Conservation (phyloP, 2,113 vertebrate genomes). For the Corydoras sp. region DNA sequence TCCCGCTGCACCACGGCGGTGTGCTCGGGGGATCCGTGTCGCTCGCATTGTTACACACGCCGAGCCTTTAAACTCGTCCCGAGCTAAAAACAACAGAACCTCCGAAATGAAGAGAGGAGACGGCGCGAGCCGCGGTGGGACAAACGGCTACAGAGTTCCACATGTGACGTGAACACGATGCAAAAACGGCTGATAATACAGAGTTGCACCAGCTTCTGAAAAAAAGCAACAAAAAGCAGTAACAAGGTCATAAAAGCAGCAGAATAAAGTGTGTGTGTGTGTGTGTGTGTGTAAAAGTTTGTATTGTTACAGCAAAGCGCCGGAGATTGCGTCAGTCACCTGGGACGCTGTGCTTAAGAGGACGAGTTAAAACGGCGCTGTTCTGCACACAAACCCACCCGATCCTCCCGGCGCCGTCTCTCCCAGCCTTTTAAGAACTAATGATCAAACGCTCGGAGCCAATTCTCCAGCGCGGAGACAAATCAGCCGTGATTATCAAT, state of each 20-base stretch:
- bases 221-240: constrained; percentile 23
- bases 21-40: constrained; percentile 60
- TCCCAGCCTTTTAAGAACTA: constrained; percentile 66
- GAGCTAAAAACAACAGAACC: too few relatives aligned
- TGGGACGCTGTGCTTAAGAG: constrained; percentile 67
- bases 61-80: not conserved
- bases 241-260: not conserved
- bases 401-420: constrained; percentile 64
- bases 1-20: constrained; percentile 58
- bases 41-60: not conserved
- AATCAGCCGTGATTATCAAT: constrained; percentile 62
- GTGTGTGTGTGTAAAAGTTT: not conserved
- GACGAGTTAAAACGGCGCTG: constrained; percentile 64
- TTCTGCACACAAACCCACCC: constrained; percentile 44
- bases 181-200: too few relatives aligned
- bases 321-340: constrained; percentile 72
- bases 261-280: not conserved
- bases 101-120: too few relatives aligned
- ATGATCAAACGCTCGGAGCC: constrained; percentile 66
- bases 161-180: too few relatives aligned
- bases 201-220: too few relatives aligned
- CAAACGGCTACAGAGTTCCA: too few relatives aligned
- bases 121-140: too few relatives aligned
- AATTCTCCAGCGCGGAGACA: constrained; percentile 55
- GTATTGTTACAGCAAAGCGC: constrained; percentile 56